Evolutionary conservation across 2,888 invertebrate genomes (phyloP).

Genomic region (Diogma glabrata): DNA sequence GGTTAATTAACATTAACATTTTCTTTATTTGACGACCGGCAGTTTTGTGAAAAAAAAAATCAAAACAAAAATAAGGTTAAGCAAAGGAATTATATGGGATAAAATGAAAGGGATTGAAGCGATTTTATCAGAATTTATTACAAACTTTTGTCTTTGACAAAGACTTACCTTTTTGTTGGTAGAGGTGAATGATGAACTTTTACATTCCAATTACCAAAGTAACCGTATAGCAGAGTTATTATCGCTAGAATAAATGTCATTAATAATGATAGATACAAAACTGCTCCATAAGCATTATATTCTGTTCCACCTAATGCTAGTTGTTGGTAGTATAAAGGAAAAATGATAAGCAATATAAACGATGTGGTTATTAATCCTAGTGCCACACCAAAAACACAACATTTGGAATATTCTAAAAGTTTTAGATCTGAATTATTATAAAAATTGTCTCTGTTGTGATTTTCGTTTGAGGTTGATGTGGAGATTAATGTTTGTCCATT

Average conservation of each 20-base stretch:
- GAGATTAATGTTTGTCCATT: conserved; percentile 17
- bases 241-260: conserved; percentile 21
- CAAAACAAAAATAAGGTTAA: too few species aligned
- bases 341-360: conserved; percentile 38
- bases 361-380: conserved; percentile 37
- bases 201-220: conserved; percentile 22
- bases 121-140: too few species aligned
- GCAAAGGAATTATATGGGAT: too few species aligned
- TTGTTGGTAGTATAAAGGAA: conserved; percentile 38
- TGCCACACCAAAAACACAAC: conserved; percentile 38
- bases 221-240: conserved; percentile 17
- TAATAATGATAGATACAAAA: conserved; percentile 22
- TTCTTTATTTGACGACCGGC: too few species aligned
- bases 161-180: conserved; percentile 21
- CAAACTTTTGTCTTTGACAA: too few species aligned
- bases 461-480: conserved; percentile 19
- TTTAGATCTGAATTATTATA: neutral
- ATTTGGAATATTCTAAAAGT: conserved; percentile 24
- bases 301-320: conserved; percentile 19
- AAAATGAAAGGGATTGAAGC: too few species aligned
- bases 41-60: too few species aligned
- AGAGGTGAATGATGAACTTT: conserved; percentile 22
- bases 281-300: conserved; percentile 22
- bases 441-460: neutral
- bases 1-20: too few species aligned